Evolutionary conservation across 2,113 vertebrate genomes (phyloP).

Genomic region (Bubo scandiacus): DNA sequence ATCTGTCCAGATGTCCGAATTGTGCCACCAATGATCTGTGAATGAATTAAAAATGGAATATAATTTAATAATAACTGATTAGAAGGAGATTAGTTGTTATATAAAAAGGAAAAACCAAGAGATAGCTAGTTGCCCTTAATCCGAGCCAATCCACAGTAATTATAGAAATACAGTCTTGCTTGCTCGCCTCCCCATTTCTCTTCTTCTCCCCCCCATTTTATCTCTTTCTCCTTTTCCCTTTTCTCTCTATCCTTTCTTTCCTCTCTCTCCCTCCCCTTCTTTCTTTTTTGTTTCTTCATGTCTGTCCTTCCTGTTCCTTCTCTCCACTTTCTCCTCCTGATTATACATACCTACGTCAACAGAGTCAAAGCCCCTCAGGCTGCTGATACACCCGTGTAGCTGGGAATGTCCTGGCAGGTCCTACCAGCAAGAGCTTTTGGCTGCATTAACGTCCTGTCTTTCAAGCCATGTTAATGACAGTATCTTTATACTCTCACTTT

Average conservation of each 20-base stretch:
- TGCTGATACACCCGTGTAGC: not conserved
- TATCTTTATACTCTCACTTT: conserved; percentile 43
- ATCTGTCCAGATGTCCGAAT: conserved; percentile 95
- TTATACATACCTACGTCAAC: not conserved
- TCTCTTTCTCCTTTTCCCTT: conserved; percentile 48
- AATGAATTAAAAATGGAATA: conserved; percentile 86
- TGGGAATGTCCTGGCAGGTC: not conserved
- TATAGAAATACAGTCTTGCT: conserved; percentile 68
- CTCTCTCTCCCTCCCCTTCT: not conserved
- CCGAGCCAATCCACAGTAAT: conserved; percentile 81
- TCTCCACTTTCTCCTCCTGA: conserved; percentile 47
- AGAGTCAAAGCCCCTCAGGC: not conserved
- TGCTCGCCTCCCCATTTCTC: conserved; percentile 28
- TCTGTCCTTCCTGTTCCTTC: not conserved
- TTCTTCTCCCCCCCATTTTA: not conserved
- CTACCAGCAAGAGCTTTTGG: not conserved
- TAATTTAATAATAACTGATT: conserved; percentile 95
- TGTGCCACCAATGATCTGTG: conserved; percentile 86
- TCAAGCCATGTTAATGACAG: not conserved
- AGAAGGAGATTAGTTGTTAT: conserved; percentile 86
- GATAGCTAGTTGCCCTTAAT: conserved; percentile 85
- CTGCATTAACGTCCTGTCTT: not conserved
- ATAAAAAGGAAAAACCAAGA: conserved; percentile 85
- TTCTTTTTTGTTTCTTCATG: not conserved
- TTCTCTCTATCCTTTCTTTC: conserved; percentile 14